These are phyloP conservation scores for Vimba vimba DNA, from an alignment of 2,113 vertebrate species.

Conservation along the genomic window DNA sequence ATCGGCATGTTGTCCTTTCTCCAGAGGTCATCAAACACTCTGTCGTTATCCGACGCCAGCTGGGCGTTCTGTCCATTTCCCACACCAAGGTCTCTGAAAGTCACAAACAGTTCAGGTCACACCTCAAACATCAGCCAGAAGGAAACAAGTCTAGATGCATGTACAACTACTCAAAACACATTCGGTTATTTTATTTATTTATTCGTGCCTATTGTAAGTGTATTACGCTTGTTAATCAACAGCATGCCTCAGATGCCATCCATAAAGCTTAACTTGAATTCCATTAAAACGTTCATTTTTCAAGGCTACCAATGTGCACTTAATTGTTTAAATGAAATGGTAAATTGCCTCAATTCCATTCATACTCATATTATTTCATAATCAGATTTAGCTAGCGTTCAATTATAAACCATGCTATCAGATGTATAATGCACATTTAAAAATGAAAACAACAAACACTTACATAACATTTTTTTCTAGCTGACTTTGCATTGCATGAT, in stretches of 20 bases:
- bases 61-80: conserved; percentile 74
- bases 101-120: conserved; percentile 27
- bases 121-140: conserved; percentile 31
- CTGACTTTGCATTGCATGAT: conserved; percentile 43
- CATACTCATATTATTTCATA: neutral
- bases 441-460: conserved; percentile 36
- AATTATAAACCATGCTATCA: neutral
- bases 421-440: neutral
- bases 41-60: conserved; percentile 77
- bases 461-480: conserved; percentile 4
- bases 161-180: neutral
- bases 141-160: neutral
- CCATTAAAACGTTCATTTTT: neutral
- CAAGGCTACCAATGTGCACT: neutral
- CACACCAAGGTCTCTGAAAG: conserved; percentile 80
- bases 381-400: neutral
- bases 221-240: neutral
- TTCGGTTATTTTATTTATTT: neutral
- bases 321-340: neutral
- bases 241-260: neutral
- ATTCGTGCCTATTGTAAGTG: neutral
- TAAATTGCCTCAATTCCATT: neutral
- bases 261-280: neutral
- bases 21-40: conserved; percentile 76
- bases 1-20: conserved; percentile 72